Evolutionary conservation across 2,888 invertebrate genomes (phyloP).

Genomic region (Trichogramma evanescens): DNA sequence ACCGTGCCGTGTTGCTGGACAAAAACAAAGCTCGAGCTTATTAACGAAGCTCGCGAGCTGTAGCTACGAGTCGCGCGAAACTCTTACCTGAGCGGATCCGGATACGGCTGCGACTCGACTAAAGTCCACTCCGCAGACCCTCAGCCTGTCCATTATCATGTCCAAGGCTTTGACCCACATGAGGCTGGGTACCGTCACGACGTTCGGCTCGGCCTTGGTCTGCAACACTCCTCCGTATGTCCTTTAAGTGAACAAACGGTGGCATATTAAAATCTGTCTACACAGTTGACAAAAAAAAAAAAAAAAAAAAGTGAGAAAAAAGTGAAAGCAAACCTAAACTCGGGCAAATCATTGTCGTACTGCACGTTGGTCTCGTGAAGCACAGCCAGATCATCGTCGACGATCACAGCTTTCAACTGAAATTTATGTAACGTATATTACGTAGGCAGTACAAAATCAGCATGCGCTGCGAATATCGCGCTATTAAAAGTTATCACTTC

Average conservation of each 20-base stretch:
- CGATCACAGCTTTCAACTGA: constrained; percentile 83
- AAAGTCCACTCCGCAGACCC: constrained; percentile 76
- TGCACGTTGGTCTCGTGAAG: constrained; percentile 75
- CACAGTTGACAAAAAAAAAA: not conserved
- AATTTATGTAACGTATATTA: constrained; percentile 35
- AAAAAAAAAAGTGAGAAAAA: not conserved
- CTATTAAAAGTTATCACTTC: too few species aligned
- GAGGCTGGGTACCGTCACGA: constrained; percentile 73
- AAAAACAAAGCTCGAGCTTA: not conserved
- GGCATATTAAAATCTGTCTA: not conserved
- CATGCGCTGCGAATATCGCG: too few species aligned
- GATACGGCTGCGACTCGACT: constrained; percentile 75
- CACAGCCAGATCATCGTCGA: constrained; percentile 66
- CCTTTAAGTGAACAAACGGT: constrained; percentile 37
- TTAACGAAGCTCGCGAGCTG: not conserved
- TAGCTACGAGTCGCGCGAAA: not conserved
- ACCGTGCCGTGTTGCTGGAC: constrained; percentile 93
- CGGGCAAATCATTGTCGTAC: constrained; percentile 89
- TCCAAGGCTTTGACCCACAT: constrained; percentile 97
- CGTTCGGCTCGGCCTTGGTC: constrained; percentile 48
- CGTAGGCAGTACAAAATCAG: too few species aligned
- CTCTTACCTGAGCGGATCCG: constrained; percentile 80
- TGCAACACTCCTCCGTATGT: constrained; percentile 59
- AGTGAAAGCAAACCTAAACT: constrained; percentile 62
- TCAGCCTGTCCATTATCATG: constrained; percentile 76